Evolutionary conservation across 2,888 invertebrate species (phyloP).

Genomic region (Colletes collaris): DNA sequence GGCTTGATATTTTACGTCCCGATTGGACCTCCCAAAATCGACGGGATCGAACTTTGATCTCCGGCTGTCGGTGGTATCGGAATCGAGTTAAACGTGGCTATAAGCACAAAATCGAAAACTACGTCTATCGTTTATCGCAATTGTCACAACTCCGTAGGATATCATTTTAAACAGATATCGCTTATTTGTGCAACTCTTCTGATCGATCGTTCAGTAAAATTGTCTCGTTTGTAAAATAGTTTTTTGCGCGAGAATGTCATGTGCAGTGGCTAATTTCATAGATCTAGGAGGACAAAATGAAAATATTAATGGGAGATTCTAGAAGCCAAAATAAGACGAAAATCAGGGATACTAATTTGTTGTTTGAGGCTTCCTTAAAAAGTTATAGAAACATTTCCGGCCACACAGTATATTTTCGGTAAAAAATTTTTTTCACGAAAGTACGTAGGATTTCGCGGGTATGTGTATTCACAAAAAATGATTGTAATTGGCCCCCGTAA

Average conservation of each 20-base stretch:
- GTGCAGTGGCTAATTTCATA: too few relatives aligned
- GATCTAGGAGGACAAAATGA: too few relatives aligned
- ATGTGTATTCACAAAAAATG: too few relatives aligned
- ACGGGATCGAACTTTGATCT: slow-evolving; percentile 57
- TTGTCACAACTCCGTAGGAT: neutral
- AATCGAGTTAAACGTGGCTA: slow-evolving; percentile 58
- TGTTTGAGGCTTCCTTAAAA: too few relatives aligned
- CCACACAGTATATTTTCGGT: too few relatives aligned
- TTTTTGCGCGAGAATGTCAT: neutral
- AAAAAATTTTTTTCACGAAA: too few relatives aligned
- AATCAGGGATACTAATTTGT: too few relatives aligned
- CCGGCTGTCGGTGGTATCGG: slow-evolving; percentile 29
- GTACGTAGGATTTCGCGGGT: too few relatives aligned
- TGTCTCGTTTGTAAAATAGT: neutral
- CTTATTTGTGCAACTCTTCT: neutral
- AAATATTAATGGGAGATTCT: too few relatives aligned
- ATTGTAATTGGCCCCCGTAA: too few relatives aligned
- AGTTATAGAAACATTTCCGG: too few relatives aligned
- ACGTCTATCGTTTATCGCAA: slow-evolving; percentile 16
- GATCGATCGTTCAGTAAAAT: neutral
- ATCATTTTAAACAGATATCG: slow-evolving; percentile 29
- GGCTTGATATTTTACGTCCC: slow-evolving; percentile 64
- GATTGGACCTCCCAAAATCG: slow-evolving; percentile 54
- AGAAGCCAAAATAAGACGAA: too few relatives aligned
- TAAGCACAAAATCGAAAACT: slow-evolving; percentile 60